These are phyloP conservation scores for Platichthys stellatus DNA, from an alignment of 2,113 vertebrate species.

Conservation along the genomic window DNA sequence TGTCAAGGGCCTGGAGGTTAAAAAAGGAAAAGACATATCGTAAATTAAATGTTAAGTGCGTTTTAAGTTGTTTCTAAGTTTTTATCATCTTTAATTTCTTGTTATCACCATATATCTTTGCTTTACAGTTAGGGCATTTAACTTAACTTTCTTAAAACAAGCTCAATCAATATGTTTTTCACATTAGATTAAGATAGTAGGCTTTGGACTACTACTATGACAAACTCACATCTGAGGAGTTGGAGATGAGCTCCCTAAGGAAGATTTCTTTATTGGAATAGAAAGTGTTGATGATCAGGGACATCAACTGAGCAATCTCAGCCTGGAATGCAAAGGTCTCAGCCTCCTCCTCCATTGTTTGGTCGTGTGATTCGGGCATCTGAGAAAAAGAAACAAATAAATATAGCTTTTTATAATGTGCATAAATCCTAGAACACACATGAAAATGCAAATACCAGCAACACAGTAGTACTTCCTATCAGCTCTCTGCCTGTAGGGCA, in stretches of 20 bases:
- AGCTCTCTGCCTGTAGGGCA: not conserved
- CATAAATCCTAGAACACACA: not conserved
- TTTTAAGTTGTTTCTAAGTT: not conserved
- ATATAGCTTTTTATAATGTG: not conserved
- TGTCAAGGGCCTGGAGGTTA: constrained; percentile 81
- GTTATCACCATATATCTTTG: not conserved
- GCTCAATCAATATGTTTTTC: not conserved
- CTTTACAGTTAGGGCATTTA: not conserved
- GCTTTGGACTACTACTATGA: not conserved
- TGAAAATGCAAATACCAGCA: not conserved
- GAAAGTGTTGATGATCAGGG: constrained; percentile 87
- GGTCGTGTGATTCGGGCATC: constrained; percentile 82
- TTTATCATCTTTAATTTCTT: not conserved
- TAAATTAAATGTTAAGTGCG: not conserved
- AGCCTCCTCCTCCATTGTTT: constrained; percentile 83
- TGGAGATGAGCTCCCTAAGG: constrained; percentile 86
- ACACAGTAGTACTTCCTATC: not conserved
- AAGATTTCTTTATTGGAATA: constrained; percentile 90
- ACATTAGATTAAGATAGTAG: not conserved
- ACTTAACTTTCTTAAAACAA: not conserved
- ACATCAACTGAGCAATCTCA: constrained; percentile 89
- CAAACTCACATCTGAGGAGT: constrained; percentile 85
- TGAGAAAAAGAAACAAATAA: constrained; percentile 34
- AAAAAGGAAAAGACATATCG: not conserved
- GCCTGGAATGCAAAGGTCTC: constrained; percentile 88